These are phyloP conservation scores for Sinelater perroti DNA, from an alignment of 2,888 invertebrate genomes.

Conservation along the genomic window DNA sequence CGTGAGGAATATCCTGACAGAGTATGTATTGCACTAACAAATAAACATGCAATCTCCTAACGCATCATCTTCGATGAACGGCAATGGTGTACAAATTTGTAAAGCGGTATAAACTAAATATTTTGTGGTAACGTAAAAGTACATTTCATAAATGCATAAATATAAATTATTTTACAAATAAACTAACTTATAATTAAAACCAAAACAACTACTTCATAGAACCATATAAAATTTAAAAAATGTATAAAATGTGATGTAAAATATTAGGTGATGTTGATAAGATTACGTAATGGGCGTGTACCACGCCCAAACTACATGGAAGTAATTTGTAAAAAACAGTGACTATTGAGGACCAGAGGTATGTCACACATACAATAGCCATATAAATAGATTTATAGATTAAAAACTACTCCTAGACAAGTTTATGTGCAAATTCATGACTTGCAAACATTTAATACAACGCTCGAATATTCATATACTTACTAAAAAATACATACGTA, in stretches of 20 bases:
- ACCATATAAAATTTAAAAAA: constrained; percentile 50
- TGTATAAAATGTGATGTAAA: constrained; percentile 46
- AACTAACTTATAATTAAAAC: constrained; percentile 43
- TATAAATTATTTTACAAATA: constrained; percentile 42
- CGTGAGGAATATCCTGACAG: not conserved
- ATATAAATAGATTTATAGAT: constrained; percentile 33
- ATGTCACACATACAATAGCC: constrained; percentile 38
- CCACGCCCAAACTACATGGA: constrained; percentile 28
- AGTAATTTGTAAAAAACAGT: constrained; percentile 38
- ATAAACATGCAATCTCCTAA: not conserved
- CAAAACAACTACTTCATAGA: constrained; percentile 38
- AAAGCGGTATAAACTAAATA: constrained; percentile 46
- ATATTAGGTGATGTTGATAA: constrained; percentile 35
- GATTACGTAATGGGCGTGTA: constrained; percentile 21
- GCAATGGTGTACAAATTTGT: constrained; percentile 15
- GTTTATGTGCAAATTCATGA: constrained; percentile 36
- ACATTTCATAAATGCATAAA: constrained; percentile 51
- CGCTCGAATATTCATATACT: constrained; percentile 35
- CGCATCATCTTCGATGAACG: constrained; percentile 9
- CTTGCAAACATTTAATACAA: constrained; percentile 41
- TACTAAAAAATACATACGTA: constrained; percentile 39
- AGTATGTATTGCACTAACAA: constrained; percentile 7
- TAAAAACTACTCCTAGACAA: constrained; percentile 23
- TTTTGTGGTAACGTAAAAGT: constrained; percentile 53
- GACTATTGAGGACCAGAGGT: constrained; percentile 44